These are phyloP conservation scores for Esox lucius DNA, from an alignment of 2,797 vertebrate genomes.

Conservation along the genomic window DNA sequence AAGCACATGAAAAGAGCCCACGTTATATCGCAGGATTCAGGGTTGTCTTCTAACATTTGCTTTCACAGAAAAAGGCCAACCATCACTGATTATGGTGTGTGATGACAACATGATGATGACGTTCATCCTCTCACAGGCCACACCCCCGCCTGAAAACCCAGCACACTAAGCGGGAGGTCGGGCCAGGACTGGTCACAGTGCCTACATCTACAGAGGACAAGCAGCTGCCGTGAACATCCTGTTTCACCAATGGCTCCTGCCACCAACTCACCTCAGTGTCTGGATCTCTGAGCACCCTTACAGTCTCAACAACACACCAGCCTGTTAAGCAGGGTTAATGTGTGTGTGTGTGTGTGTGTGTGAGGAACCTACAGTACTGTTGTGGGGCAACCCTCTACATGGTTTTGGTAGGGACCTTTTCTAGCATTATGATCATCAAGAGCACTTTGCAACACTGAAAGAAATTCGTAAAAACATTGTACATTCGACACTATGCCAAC, in stretches of 20 bases:
- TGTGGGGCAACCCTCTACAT: not conserved
- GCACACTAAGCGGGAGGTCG: constrained; percentile 29
- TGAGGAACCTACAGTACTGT: not conserved
- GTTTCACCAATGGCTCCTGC: constrained; percentile 35
- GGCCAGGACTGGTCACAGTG: constrained; percentile 42
- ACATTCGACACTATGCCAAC: not conserved
- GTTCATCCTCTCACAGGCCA: constrained; percentile 45
- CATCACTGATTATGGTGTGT: constrained; percentile 4
- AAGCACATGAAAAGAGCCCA: not conserved
- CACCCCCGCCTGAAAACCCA: constrained; percentile 53
- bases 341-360: not conserved
- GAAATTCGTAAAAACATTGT: not conserved
- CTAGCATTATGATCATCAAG: not conserved
- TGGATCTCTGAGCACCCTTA: constrained; percentile 12
- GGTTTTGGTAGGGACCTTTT: not conserved
- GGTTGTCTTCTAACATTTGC: not conserved
- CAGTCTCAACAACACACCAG: not conserved
- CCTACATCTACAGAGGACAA: constrained; percentile 58
- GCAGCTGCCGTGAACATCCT: constrained; percentile 39
- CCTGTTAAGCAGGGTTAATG: not conserved
- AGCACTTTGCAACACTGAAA: not conserved
- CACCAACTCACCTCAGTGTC: constrained; percentile 13
- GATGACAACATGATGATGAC: constrained; percentile 32
- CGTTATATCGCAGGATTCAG: not conserved
- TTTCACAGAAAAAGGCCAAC: not conserved